Base-by-base conservation (phyloP, 2,888 invertebrate species). In the Laothoe populi region DNA sequence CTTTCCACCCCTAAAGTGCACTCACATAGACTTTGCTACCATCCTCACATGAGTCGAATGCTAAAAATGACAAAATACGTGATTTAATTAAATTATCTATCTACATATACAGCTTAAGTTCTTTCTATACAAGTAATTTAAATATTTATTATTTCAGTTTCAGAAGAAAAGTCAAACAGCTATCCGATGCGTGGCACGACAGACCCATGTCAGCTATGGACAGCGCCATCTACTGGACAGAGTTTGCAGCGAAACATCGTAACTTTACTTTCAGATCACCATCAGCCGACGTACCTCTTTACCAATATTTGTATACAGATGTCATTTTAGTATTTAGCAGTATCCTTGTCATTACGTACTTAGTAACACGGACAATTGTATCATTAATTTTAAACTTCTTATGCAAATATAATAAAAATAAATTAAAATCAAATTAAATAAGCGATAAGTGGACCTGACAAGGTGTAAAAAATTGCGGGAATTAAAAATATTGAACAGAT, bases 151-250 rank as follows among this genome's bases (percentile, higher is more conserved):
- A 7, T 59, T 42, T 19, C 26, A 24, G 64, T 86, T 83, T 40
- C 86, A 90, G 92, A 45, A 77, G 86, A 13, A 83, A 84, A 24
- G 93, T 93, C 0, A 81, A 82, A 62, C 72, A 83, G 21, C 77
- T 94, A 0, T 93, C 94, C 0, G 81, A 86, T 63, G 74, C 93
- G 16, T 94, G 94, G 87, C 93, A 93, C 62, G 90, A 93, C 65
- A 91, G 94, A 0, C 87, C 93, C 31, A 87, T 88, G 71, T 85
- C 92, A 4, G 92, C 94, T 0, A 66, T 94, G 60, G 92, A 94
- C 63, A 91, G 86, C 38, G 94, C 94, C 62, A 84, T 94, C 72
- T 94, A 94, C 82, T 94, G 94, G 91, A 91, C 93, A n/a, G 94
- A 94, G 69, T 94, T 94, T 72, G 91, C 94, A 64, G 84, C 94